Evolutionary conservation across 2,113 vertebrate species (phyloP), one percentile per base, ranked within the genome.

Genomic region (Oplegnathus fasciatus): DNA sequence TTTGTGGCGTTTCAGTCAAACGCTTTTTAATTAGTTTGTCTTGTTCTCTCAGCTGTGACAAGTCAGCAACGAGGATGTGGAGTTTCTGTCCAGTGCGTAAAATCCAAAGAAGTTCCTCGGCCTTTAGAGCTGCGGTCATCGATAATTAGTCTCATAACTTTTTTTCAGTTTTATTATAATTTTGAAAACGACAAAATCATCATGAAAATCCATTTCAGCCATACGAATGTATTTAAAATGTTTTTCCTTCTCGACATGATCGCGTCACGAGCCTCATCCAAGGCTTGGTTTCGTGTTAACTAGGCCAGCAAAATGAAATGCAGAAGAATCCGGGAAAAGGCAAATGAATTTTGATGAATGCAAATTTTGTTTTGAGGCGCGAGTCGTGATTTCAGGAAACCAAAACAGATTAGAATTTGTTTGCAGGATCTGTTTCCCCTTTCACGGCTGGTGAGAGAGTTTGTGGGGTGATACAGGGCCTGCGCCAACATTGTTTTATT

Each of bases 281-380:
- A 5, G 57, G 46, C 28, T 71, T 15, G 50, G 32, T 82, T 32
- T 55, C 14, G 6, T 9, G 42, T 68, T 82, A 84, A 77, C 67
- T 75, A 83, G 88, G 78, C 61, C 82, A 85, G 54, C 28, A 40
- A 28, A 80, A 77, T 48, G 52, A 69, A 78, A 69, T 62, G 77
- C 76, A 57, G 30, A 78, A 66, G 37, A 72, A 74, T 67, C 50
- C 37, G 17, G 20, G 58, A 48, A 73, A 65, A 55, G 11, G 61
- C 20, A 60, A 80, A 82, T 86, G 2, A 65, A 87, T 88, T 82
- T 57, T 80, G 76, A 93, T 85, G 71, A 86, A 92, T 90, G 79
- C 83, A 76, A 91, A 92, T 92, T 48, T 78, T 66, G 76, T 78
- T 91, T 84, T 81, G 70, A 87, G 80, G 62, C 74, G 2, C 28